These are phyloP conservation scores for Lysandra bellargus DNA, from an alignment of 2,888 invertebrate genomes.

Conservation along the genomic window DNA sequence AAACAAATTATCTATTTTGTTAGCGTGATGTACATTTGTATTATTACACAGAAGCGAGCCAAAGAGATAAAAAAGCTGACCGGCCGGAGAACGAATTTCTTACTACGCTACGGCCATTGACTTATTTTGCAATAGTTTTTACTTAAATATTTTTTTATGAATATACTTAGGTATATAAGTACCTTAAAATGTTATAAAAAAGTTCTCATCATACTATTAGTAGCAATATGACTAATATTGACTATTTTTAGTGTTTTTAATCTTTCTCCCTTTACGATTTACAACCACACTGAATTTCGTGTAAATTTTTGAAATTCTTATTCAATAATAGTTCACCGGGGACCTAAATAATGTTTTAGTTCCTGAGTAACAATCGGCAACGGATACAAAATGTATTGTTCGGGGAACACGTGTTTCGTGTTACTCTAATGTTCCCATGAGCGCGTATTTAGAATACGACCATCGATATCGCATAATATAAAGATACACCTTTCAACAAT, in stretches of 20 bases:
- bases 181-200: background rate
- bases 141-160: background rate
- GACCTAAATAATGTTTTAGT: background rate
- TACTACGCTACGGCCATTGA: background rate
- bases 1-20: constrained; percentile 32
- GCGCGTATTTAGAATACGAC: constrained; percentile 44
- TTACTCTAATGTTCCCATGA: constrained; percentile 37
- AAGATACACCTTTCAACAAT: background rate
- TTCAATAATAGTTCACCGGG: background rate
- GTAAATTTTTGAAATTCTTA: background rate
- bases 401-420: constrained; percentile 27
- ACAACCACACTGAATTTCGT: background rate
- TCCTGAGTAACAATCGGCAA: constrained; percentile 1
- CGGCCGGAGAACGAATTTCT: background rate
- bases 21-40: constrained; percentile 17
- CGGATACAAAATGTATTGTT: constrained; percentile 30
- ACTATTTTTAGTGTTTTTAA: too few species aligned
- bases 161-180: background rate
- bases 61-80: constrained; percentile 4
- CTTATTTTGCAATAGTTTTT: background rate
- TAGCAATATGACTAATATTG: too few species aligned
- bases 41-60: constrained; percentile 10
- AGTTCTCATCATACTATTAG: too few species aligned
- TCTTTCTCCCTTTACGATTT: background rate
- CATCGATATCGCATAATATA: background rate